Percentiles rank a stretch among this genome's conserved stretches.
phyloP scores from a whole-genome alignment of 1,140 invertebrate genomes.

The Oncopeltus fasciatus region DNA sequence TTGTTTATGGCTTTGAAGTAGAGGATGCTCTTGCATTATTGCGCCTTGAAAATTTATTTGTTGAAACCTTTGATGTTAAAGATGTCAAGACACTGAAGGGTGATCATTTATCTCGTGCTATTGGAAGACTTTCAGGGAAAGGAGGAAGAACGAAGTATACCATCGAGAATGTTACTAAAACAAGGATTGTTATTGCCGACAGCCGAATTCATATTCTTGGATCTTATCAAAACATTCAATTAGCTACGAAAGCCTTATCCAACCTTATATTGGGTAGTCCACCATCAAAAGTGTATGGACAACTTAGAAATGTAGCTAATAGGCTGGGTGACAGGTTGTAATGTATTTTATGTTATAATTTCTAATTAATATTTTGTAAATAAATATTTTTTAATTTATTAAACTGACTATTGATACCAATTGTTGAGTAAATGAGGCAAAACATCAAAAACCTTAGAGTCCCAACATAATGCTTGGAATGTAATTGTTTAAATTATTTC shows the following conservation, averaged over 20 bases:
- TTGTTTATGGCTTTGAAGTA: slow-evolving; percentile 91
- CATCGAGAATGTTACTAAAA: slow-evolving; percentile 98
- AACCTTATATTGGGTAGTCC: slow-evolving; percentile 93
- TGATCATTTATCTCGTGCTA: slow-evolving; percentile 87
- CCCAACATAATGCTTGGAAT: no score
- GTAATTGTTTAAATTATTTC: no score
- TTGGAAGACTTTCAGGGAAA: slow-evolving; percentile 93
- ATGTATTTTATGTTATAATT: no score
- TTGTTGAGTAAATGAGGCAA: no score
- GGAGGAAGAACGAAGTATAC: slow-evolving; percentile 94
- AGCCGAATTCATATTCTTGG: slow-evolving; percentile 94
- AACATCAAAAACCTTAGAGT: no score
- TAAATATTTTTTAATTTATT: no score
- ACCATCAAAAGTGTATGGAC: slow-evolving; percentile 91
- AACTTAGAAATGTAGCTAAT: slow-evolving; percentile 68
- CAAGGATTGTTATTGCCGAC: slow-evolving; percentile 92
- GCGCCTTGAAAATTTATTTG: slow-evolving; percentile 89
- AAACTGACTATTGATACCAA: no score
- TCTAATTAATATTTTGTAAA: no score
- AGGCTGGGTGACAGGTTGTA: slow-evolving; percentile 40
- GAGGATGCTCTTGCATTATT: slow-evolving; percentile 92
- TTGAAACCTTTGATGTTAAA: slow-evolving; percentile 93
- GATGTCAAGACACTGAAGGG: slow-evolving; percentile 94
- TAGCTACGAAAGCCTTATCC: slow-evolving; percentile 90
- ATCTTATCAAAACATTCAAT: slow-evolving; percentile 91